Conservation (phyloP, 2,888 invertebrate genomes). For the Dione juno region DNA sequence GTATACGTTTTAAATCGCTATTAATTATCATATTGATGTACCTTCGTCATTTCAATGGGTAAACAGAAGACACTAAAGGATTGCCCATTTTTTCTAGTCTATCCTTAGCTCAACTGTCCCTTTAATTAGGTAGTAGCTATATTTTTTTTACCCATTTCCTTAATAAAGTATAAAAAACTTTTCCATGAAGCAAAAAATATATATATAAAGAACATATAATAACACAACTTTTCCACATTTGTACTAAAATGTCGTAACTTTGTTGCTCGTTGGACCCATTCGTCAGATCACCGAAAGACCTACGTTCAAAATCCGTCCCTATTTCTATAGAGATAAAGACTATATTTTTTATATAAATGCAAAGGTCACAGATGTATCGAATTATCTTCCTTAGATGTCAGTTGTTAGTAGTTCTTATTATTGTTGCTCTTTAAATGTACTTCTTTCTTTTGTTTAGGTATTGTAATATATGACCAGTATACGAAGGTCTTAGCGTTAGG, state of each 20-base stretch:
- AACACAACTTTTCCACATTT: conserved; percentile 10
- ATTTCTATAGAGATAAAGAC: neutral
- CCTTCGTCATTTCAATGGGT: too few species aligned
- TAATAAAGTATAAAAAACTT: conserved; percentile 1
- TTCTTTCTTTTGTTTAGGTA: conserved; percentile 2
- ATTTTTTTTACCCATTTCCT: neutral
- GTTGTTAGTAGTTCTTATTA: conserved; percentile 16
- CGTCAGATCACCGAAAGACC: neutral
- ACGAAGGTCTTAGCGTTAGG: neutral
- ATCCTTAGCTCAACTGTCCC: too few species aligned
- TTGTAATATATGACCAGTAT: neutral
- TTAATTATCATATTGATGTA: too few species aligned
- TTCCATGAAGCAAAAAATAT: neutral
- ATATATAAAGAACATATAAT: conserved; percentile 10
- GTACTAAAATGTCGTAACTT: conserved; percentile 11
- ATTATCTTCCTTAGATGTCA: conserved; percentile 26
- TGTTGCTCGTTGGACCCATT: conserved; percentile 13
- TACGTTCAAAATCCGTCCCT: neutral
- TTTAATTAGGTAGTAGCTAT: too few species aligned
- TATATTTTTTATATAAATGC: neutral
- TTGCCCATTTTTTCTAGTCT: too few species aligned
- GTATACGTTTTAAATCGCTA: too few species aligned
- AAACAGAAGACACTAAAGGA: too few species aligned
- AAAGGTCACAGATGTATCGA: conserved; percentile 27
- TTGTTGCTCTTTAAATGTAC: neutral